Conservation (phyloP, 2,888 invertebrate genomes). For the Miltochrista miniata region DNA sequence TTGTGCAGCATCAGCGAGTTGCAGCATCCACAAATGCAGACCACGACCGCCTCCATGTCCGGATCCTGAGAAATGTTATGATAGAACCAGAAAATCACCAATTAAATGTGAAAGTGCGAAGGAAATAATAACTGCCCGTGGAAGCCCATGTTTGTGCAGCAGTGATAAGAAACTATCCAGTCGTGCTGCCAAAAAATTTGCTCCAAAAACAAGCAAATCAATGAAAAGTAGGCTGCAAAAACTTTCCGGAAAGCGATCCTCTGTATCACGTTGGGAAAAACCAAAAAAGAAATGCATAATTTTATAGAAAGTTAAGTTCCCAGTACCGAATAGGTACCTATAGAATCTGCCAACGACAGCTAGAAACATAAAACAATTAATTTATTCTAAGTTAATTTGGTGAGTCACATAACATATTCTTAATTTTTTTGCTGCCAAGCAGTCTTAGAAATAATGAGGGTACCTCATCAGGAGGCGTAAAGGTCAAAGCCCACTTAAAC, state of each 20-base stretch:
- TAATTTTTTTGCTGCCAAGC: no score
- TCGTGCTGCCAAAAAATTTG: not conserved
- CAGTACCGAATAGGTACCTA: no score
- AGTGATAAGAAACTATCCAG: no score
- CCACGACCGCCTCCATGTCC: conserved; percentile 67
- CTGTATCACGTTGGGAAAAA: conserved; percentile 1
- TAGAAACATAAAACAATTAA: not conserved
- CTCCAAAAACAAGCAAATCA: not conserved
- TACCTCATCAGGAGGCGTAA: no score
- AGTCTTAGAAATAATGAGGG: no score
- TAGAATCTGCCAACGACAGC: not conserved
- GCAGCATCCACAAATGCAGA: conserved; percentile 65
- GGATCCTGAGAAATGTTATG: conserved; percentile 66
- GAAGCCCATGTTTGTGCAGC: conserved; percentile 1
- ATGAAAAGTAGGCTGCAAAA: not conserved
- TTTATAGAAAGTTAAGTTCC: conserved; percentile 2
- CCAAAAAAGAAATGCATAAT: conserved; percentile 1
- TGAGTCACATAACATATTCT: no score
- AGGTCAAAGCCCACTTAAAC: no score
- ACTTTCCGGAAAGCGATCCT: conserved; percentile 1
- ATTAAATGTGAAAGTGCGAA: conserved; percentile 66
- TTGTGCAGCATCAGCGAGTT: conserved; percentile 67
- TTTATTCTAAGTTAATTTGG: not conserved
- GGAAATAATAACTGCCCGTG: conserved; percentile 21
- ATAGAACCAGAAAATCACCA: conserved; percentile 56